Conservation (phyloP, 2,888 invertebrate genomes). For the Pandemis cinnamomeana region DNA sequence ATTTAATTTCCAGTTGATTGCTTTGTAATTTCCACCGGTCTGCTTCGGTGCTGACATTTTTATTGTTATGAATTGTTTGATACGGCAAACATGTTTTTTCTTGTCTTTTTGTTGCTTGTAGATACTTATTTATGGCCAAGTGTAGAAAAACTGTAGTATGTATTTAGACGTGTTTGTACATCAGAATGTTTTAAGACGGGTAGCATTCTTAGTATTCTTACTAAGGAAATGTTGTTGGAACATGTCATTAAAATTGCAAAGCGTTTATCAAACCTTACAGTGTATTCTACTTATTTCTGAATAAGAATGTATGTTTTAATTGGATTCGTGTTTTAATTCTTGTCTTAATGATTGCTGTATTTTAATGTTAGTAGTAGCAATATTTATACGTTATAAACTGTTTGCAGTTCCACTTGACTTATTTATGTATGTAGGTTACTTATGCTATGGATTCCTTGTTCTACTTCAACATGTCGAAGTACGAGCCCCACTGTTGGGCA, state of each 20-base stretch:
- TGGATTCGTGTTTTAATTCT: constrained; percentile 25
- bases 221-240: constrained; percentile 15
- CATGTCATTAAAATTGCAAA: constrained; percentile 35
- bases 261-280: constrained; percentile 9
- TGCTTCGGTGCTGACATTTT: constrained; percentile 70
- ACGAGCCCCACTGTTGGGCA: too few relatives aligned
- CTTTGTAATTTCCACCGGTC: constrained; percentile 63
- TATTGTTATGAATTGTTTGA: constrained; percentile 79
- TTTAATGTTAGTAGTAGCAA: not conserved
- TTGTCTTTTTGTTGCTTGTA: constrained; percentile 47
- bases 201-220: constrained; percentile 14
- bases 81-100: constrained; percentile 52
- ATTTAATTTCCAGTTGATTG: constrained; percentile 78
- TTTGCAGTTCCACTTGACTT: too few relatives aligned
- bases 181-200: constrained; percentile 11
- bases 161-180: constrained; percentile 13
- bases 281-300: constrained; percentile 24
- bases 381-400: not conserved
- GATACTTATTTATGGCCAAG: constrained; percentile 42
- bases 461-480: too few relatives aligned
- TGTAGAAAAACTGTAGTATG: constrained; percentile 20
- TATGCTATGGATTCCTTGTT: too few relatives aligned
- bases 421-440: too few relatives aligned
- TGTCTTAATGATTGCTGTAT: constrained; percentile 15
- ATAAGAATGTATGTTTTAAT: constrained; percentile 8